Conservation (phyloP, 2,797 vertebrate species). For the Neosilurus hyrtlii region DNA sequence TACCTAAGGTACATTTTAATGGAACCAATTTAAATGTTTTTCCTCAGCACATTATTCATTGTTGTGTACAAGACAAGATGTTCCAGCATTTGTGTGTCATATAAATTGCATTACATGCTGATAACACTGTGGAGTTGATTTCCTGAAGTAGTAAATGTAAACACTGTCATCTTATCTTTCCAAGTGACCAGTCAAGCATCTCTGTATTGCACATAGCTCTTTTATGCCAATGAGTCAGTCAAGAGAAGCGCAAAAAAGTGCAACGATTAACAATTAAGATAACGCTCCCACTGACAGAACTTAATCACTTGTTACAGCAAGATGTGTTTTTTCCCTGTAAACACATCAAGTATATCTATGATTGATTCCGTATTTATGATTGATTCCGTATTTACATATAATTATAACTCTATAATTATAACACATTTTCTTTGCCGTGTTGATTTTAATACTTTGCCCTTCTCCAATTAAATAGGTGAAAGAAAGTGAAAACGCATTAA, state of each 20-base stretch:
- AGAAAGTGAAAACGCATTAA: constrained; percentile 21
- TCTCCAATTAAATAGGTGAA: background rate
- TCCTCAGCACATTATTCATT: constrained; percentile 15
- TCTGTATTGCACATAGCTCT: constrained; percentile 45
- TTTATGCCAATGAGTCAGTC: background rate
- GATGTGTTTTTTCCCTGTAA: background rate
- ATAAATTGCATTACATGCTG: constrained; percentile 20
- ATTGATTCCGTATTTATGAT: constrained; percentile 25
- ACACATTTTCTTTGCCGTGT: background rate
- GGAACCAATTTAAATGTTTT: constrained; percentile 11
- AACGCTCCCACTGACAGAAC: constrained; percentile 25
- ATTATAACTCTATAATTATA: constrained; percentile 12
- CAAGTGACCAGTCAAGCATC: constrained; percentile 27
- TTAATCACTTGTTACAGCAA: constrained; percentile 37
- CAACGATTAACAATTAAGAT: constrained; percentile 37
- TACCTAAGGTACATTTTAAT: constrained; percentile 8
- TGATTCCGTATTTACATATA: constrained; percentile 11
- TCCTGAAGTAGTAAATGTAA: constrained; percentile 43
- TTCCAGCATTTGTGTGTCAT: constrained; percentile 14
- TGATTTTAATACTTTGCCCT: constrained; percentile 32
- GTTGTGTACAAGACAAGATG: constrained; percentile 6
- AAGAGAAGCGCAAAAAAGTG: background rate
- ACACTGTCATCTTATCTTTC: constrained; percentile 30
- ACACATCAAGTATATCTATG: constrained; percentile 9
- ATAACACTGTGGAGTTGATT: constrained; percentile 35